A percentile compares a stretch with the other conserved stretches of the same genome.
Evolutionary conservation across 1,140 invertebrate species (phyloP).

Genomic region (Drosophila kohkoa): DNA sequence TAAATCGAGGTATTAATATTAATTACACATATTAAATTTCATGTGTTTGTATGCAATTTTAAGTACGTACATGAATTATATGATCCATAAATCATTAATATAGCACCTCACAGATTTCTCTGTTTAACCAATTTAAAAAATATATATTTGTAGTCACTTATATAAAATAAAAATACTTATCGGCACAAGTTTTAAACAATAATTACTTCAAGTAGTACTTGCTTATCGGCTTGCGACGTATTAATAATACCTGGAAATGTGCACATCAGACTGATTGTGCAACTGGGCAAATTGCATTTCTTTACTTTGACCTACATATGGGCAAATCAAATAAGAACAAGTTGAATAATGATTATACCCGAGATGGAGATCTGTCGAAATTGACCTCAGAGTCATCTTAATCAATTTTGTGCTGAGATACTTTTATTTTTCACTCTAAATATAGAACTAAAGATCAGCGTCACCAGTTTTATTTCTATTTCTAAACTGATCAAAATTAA

Average conservation of each 20-base stretch:
- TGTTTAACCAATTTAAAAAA: not conserved
- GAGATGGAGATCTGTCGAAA: conserved; percentile 6
- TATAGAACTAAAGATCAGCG: conserved; percentile 30
- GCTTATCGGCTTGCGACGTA: conserved; percentile 18
- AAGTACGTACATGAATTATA: not conserved
- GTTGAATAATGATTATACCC: not conserved
- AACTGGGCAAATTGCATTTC: conserved; percentile 8
- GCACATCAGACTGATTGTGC: conserved; percentile 21
- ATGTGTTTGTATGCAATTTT: not conserved
- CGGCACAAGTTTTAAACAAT: conserved; percentile 6
- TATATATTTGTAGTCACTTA: not conserved
- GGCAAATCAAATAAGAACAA: not conserved
- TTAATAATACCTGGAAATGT: no score
- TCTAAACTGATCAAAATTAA: conserved; percentile 51
- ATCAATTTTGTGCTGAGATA: not conserved
- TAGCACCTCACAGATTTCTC: not conserved
- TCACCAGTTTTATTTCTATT: conserved; percentile 38
- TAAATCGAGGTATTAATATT: not conserved
- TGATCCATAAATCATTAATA: not conserved
- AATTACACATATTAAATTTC: not conserved
- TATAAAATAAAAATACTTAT: conserved; percentile 29
- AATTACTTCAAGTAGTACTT: conserved; percentile 15
- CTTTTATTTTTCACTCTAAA: conserved; percentile 5
- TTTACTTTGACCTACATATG: not conserved
- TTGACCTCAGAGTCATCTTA: conserved; percentile 50